A percentile compares a stretch with the other conserved stretches of the same genome.
Conservation (phyloP, 2,888 invertebrate species). For the Cordilura impudica region DNA sequence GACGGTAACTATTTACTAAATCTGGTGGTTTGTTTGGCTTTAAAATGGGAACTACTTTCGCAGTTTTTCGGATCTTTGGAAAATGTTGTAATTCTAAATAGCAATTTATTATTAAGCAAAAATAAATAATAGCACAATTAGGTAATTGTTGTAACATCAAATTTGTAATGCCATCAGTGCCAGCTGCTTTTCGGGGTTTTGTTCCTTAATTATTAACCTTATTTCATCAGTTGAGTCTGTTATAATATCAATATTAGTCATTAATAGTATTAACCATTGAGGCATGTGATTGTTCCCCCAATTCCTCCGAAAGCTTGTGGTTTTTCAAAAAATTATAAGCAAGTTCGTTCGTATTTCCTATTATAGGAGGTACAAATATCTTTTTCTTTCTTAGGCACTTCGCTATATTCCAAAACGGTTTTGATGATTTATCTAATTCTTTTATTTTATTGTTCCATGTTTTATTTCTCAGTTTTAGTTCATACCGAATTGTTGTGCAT, state of each 20-base stretch:
- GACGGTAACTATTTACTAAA: constrained; percentile 21
- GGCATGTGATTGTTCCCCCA: not conserved
- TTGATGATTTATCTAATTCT: constrained; percentile 9
- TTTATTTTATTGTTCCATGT: constrained; percentile 30
- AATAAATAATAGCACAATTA: not conserved
- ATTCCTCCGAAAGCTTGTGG: constrained; percentile 6
- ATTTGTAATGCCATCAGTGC: constrained; percentile 14
- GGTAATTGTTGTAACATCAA: constrained; percentile 16
- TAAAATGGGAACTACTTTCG: constrained; percentile 36
- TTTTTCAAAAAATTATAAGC: constrained; percentile 3
- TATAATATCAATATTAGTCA: not conserved
- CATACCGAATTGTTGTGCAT: not conserved
- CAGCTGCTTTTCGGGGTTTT: constrained; percentile 13
- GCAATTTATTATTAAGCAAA: constrained; percentile 39
- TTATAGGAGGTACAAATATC: constrained; percentile 1
- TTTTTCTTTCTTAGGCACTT: constrained; percentile 29
- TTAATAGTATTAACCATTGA: not conserved
- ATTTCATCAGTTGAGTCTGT: not conserved
- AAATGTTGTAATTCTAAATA: constrained; percentile 45
- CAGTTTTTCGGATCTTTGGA: constrained; percentile 33
- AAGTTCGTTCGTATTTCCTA: constrained; percentile 3
- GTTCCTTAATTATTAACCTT: not conserved
- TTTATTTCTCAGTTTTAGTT: constrained; percentile 30
- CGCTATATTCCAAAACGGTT: constrained; percentile 38
- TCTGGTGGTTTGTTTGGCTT: constrained; percentile 18